phyloP scores from a whole-genome alignment of 2,113 vertebrate species.

The Agapornis roseicollis region DNA sequence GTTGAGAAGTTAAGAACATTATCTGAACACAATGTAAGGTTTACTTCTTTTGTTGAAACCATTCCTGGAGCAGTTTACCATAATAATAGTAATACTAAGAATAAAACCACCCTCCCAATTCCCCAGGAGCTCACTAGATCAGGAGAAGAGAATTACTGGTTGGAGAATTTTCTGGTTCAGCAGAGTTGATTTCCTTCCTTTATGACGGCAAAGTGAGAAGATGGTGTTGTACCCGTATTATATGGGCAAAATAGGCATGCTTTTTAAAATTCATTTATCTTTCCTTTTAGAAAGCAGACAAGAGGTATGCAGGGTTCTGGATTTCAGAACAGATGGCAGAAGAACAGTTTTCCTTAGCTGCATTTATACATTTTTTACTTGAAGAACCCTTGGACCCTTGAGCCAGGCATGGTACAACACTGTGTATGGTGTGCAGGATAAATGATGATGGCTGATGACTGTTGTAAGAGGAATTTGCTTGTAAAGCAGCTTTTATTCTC shows the following conservation, averaged over 20 bases:
- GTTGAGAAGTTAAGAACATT: constrained; percentile 36
- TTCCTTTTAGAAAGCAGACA: not conserved
- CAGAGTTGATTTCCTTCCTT: constrained; percentile 22
- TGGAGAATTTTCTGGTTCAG: not conserved
- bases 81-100: not conserved
- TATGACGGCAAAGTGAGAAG: constrained; percentile 26
- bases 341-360: constrained; percentile 21
- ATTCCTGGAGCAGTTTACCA: not conserved
- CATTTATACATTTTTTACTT: not conserved
- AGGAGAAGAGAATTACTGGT: constrained; percentile 22
- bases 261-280: not conserved
- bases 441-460: not conserved
- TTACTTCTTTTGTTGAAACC: not conserved
- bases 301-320: not conserved
- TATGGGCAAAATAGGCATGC: not conserved
- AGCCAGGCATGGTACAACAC: not conserved
- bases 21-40: not conserved
- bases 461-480: not conserved
- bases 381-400: not conserved
- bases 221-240: not conserved
- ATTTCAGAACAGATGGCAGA: constrained; percentile 58
- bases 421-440: not conserved
- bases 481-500: not conserved
- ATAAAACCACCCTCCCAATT: not conserved
- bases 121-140: not conserved